Evolutionary conservation across 2,888 invertebrate species (phyloP).

Genomic region (Eilema caniola): DNA sequence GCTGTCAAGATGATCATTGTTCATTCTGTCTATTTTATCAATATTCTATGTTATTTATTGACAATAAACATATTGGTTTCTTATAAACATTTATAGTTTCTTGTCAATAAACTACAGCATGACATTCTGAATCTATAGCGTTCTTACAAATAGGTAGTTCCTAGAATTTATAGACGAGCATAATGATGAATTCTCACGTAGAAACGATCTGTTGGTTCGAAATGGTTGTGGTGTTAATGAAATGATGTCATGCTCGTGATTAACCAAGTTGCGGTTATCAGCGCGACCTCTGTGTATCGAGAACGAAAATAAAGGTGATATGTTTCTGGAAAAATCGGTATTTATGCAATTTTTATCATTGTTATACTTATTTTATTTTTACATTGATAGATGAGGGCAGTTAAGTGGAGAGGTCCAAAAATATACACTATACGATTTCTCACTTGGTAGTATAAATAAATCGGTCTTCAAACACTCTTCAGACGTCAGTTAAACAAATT

Average conservation of each 20-base stretch:
- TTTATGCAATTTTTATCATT: not conserved
- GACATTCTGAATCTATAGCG: not conserved
- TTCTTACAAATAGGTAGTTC: not conserved
- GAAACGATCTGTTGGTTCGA: not conserved
- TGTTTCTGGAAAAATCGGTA: slow-evolving; percentile 28
- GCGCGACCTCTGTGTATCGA: slow-evolving; percentile 44
- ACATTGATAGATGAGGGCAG: too few species aligned
- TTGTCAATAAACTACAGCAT: not conserved
- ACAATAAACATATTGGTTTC: too few species aligned
- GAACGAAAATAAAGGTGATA: slow-evolving; percentile 49
- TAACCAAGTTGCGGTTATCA: slow-evolving; percentile 59
- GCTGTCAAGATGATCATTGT: too few species aligned
- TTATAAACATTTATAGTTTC: not conserved
- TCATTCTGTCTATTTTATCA: not conserved
- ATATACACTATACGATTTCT: too few species aligned
- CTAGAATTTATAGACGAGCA: not conserved
- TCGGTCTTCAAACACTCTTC: too few species aligned
- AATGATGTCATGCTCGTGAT: slow-evolving; percentile 64
- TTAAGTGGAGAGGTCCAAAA: too few species aligned
- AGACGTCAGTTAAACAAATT: too few species aligned
- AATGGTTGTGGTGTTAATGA: slow-evolving; percentile 24
- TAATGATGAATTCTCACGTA: not conserved
- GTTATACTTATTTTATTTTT: too few species aligned
- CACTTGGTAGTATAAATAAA: too few species aligned
- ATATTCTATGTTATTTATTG: not conserved